Base-by-base conservation (phyloP, 2,113 vertebrate species). In the Paracanthobrama guichenoti region DNA sequence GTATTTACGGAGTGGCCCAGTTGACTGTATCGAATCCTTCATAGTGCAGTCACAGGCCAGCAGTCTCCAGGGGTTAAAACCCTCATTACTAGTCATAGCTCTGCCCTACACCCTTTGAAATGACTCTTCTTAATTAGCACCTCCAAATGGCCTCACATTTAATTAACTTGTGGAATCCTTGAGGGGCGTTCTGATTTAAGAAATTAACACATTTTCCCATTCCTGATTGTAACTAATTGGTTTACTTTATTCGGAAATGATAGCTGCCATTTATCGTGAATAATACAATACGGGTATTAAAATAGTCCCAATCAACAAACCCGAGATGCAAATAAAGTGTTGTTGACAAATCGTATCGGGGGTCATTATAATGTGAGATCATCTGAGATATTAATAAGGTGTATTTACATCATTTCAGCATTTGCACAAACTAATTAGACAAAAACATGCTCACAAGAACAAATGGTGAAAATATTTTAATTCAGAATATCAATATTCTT, bases 111-210 rank as follows among this genome's bases (percentile, higher is more conserved):
- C 91, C 85, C 93, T 91, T 92, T 94, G 91, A 93, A 94, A 92
- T 89, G 84, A 89, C 89, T 92, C 86, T 81, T 85, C 84, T 90
- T 92, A 92, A 94, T 95, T 94, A 92, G 90, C 90, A 89, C 90
- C 85, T 90, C 90, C 86, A 90, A 92, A 93, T 90, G 88, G 86
- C 89, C 90, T 83, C 86, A 55, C 86, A 91, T 84, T 92, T 93
- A 93, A 94, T 94, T 93, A 93, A 92, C 86, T 88, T 87, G 86
- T 90, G 91, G 89, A 85, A 85, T 92, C 91, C 93, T 92, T 88
- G 79, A 86, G 92, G 90, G 91, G 85, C 88, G 87, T 90, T 90
- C 88, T 92, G 88, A 91, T 93, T 93, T 91, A 92, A 90, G 90
- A 92, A 93, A 92, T 93, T 82, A 92, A 92, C 89, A 90, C 87